phyloP scores from a whole-genome alignment of 2,888 invertebrate genomes.

The Machimus atricapillus region DNA sequence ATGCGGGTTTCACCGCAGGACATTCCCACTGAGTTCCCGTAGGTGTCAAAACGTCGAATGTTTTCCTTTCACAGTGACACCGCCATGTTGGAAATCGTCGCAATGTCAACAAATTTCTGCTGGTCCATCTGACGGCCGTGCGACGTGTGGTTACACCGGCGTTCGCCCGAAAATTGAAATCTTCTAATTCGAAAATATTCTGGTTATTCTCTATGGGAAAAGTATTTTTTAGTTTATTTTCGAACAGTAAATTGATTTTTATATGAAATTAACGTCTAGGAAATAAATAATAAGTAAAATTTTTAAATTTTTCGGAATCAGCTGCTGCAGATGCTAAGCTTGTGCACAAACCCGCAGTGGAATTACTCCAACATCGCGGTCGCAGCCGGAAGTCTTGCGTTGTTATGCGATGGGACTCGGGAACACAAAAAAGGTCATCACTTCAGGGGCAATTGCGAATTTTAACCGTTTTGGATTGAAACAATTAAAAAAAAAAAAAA shows the following conservation, averaged over 20 bases:
- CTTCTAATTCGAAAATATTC: not conserved
- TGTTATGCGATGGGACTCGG: no score
- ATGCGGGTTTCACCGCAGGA: not conserved
- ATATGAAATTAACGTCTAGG: not conserved
- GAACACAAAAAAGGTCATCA: no score
- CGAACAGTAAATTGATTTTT: not conserved
- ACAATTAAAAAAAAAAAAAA: no score
- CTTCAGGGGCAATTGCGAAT: no score
- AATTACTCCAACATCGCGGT: not conserved
- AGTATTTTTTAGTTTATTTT: not conserved
- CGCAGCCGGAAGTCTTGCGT: not conserved
- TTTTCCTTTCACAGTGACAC: constrained; percentile 44
- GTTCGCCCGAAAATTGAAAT: not conserved
- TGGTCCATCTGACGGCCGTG: not conserved
- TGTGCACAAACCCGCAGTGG: not conserved
- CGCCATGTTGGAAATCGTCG: constrained; percentile 43
- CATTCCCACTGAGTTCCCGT: not conserved
- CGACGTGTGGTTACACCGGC: not conserved
- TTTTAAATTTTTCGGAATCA: not conserved
- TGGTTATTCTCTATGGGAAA: not conserved
- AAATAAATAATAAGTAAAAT: not conserved
- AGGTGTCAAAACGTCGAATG: constrained; percentile 19
- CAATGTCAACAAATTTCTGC: constrained; percentile 35
- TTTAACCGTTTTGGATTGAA: no score
- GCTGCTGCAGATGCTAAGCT: not conserved